phyloP scores from a whole-genome alignment of 2,888 invertebrate species.

The Agonopterix subpropinquella region DNA sequence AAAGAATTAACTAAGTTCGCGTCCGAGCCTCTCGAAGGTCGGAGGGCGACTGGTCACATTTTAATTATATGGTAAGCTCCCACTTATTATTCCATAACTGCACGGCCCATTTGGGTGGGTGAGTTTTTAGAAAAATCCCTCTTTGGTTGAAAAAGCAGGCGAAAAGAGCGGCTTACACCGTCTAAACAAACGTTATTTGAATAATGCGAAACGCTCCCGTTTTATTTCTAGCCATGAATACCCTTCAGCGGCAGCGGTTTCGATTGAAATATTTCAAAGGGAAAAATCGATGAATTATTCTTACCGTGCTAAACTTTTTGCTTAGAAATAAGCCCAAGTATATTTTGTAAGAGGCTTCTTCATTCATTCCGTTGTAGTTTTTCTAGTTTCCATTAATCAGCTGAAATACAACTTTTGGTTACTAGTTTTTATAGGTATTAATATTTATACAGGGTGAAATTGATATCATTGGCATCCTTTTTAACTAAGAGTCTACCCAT shows the following conservation, averaged over 20 bases:
- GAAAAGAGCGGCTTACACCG: slow-evolving; percentile 24
- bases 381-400: no score
- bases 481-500: no score
- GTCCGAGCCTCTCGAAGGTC: slow-evolving; percentile 23
- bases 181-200: slow-evolving; percentile 34
- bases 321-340: slow-evolving; percentile 3
- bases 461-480: no score
- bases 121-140: slow-evolving; percentile 3
- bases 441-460: no score
- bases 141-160: slow-evolving; percentile 26
- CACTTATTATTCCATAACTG: slow-evolving; percentile 53
- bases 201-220: slow-evolving; percentile 23
- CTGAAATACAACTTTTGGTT: no score
- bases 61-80: slow-evolving; percentile 54
- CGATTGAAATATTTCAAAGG: slow-evolving; percentile 2
- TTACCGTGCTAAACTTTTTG: not conserved
- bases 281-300: slow-evolving; percentile 4
- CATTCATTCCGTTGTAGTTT: no score
- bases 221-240: slow-evolving; percentile 21
- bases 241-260: slow-evolving; percentile 9
- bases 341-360: no score
- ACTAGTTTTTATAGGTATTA: no score
- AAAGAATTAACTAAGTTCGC: slow-evolving; percentile 49
- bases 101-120: slow-evolving; percentile 29
- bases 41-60: slow-evolving; percentile 20